Evolutionary conservation across 1,140 invertebrate species (phyloP), one percentile per base, ranked within the genome.

Genomic region (Euwallacea similis): DNA sequence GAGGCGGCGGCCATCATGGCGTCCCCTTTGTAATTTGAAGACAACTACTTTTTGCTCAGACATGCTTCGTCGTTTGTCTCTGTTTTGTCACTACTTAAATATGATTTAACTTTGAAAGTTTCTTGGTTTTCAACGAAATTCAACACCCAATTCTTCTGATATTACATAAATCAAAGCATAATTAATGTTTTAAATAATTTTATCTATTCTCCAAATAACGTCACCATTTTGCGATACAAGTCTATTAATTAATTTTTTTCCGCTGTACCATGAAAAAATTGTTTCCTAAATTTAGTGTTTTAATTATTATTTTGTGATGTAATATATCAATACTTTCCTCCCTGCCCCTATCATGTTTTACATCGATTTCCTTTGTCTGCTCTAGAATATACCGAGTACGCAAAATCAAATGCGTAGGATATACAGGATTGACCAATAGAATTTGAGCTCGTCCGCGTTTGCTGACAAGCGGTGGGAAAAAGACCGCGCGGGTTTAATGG

Each of bases 401-500:
- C 69, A 71, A 71, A 64, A 46, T 58, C 69, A 21, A 63, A 9
- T 10, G 61, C 69, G 61, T 69, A 69, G 62, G 47, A 63, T 71
- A 58, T 71, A 71, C 69, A 71, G 69, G 61, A 56, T 15, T n/a
- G 33, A 62, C 60, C 67, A 69, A 69, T 62, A 44, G 47, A 56
- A 61, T 41, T 33, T 58, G 55, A 41, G 21, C 21, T 33, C 21
- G 21, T 33, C 21, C 21, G 0, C 6, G 33, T 62, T 62, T 21
- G 43, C 10, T n/a, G 7, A 7, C 15, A 55, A 13, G 41, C 54
- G 50, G 53, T 10, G 10, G 10, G 7, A 15, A 46, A 4, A 21
- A 55, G 16, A 13, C 42, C 15, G 8, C 13, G 42, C 2, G n/a
- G 46, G 11, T 53, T 53, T 53, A 0, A 53, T 53, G 15, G 3